Conservation (phyloP, 1,140 invertebrate species). For the Drosophila elegans region DNA sequence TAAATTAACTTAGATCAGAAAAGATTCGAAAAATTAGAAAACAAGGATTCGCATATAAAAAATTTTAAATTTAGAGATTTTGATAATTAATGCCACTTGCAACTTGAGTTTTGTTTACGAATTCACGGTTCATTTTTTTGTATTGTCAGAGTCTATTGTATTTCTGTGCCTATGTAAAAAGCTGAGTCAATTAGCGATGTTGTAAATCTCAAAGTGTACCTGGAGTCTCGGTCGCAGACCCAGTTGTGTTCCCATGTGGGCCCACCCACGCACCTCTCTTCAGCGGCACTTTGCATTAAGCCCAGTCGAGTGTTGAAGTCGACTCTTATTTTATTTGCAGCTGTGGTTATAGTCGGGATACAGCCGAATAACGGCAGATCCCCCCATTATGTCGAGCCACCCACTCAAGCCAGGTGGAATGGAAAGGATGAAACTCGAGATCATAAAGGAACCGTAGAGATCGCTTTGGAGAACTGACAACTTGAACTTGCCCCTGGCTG, state of each 20-base stretch:
- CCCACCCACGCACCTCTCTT: slow-evolving; percentile 41
- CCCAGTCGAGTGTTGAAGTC: slow-evolving; percentile 43
- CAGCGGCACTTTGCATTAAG: slow-evolving; percentile 43
- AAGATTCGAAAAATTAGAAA: no score
- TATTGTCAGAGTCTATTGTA: no score
- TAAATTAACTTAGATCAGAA: no score
- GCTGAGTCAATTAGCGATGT: no score
- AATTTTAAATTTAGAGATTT: no score
- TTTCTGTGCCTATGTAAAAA: no score
- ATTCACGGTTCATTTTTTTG: background rate
- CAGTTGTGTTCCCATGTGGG: slow-evolving; percentile 30
- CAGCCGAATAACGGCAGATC: slow-evolving; percentile 36
- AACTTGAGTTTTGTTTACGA: background rate
- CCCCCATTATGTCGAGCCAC: slow-evolving; percentile 40
- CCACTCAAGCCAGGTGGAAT: slow-evolving; percentile 37
- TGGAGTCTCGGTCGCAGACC: slow-evolving; percentile 15
- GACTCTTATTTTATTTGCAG: slow-evolving; percentile 35
- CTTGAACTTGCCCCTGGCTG: slow-evolving; percentile 52
- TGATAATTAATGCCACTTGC: no score
- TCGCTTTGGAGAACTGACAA: slow-evolving; percentile 12
- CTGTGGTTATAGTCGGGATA: slow-evolving; percentile 7
- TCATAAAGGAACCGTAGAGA: slow-evolving; percentile 19
- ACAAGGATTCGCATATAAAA: no score
- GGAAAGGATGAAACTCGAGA: slow-evolving; percentile 35
- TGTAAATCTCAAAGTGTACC: background rate